These are phyloP conservation scores for Camelus bactrianus DNA, from an alignment of 2,113 vertebrate genomes.

Conservation along the genomic window DNA sequence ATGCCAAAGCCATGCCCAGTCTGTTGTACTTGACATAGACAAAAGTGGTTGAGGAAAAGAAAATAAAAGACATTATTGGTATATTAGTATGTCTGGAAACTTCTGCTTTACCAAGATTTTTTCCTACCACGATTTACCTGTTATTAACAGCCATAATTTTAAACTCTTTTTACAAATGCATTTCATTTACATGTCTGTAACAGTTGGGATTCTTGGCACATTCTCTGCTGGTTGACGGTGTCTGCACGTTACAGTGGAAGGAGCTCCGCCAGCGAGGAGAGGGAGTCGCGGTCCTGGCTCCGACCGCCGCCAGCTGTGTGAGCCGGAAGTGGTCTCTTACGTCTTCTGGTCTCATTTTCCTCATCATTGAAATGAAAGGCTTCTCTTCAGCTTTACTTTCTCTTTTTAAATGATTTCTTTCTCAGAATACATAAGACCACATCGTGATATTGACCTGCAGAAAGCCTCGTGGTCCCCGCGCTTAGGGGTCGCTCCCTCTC, in stretches of 20 bases:
- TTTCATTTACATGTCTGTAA: neutral
- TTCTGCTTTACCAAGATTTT: neutral
- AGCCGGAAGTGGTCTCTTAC: neutral
- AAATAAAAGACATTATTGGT: neutral
- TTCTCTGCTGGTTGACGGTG: neutral
- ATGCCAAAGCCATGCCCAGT: neutral
- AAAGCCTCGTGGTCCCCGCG: neutral
- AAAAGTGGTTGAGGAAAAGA: neutral
- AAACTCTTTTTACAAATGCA: neutral
- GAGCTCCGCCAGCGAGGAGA: neutral
- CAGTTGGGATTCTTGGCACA: slow-evolving; percentile 2
- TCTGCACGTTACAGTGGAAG: neutral
- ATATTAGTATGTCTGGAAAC: neutral
- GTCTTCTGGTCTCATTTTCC: neutral
- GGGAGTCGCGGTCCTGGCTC: neutral
- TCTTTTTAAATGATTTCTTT: neutral
- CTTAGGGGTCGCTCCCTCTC: neutral
- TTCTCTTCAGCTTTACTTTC: neutral
- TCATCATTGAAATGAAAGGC: neutral
- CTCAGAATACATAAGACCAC: neutral
- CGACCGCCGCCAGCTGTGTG: neutral
- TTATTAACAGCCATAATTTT: neutral
- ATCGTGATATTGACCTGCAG: neutral
- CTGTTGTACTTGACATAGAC: neutral
- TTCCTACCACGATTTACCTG: neutral